Conservation (phyloP, 2,888 invertebrate genomes). For the Lamellibrachia columna region DNA sequence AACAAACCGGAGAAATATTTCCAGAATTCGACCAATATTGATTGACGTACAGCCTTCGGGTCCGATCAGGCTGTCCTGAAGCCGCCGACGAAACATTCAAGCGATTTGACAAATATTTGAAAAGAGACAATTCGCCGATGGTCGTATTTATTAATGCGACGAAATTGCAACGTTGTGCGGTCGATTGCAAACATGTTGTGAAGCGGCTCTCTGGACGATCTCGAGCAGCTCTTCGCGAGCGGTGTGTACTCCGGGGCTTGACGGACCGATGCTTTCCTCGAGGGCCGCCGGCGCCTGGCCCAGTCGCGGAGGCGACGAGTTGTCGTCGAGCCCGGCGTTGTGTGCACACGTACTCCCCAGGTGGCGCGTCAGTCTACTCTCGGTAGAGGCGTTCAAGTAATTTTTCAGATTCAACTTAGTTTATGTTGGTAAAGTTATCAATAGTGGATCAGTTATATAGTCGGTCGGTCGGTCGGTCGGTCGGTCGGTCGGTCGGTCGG, state of each 20-base stretch:
- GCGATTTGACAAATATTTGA: neutral
- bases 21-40: neutral
- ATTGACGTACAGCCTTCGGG: neutral
- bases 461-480: neutral
- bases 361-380: neutral
- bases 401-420: neutral
- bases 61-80: neutral
- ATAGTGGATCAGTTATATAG: neutral
- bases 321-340: neutral
- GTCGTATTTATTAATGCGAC: neutral
- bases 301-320: neutral
- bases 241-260: neutral
- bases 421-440: neutral
- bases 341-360: neutral
- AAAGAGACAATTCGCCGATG: neutral
- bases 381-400: neutral
- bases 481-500: constrained; percentile 1
- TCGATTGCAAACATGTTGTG: neutral
- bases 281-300: neutral
- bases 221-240: neutral
- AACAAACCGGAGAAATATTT: neutral
- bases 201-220: neutral
- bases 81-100: neutral
- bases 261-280: neutral
- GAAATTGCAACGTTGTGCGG: neutral